Evolutionary conservation across 2,797 vertebrate genomes (phyloP).

Genomic region (Menidia menidia): DNA sequence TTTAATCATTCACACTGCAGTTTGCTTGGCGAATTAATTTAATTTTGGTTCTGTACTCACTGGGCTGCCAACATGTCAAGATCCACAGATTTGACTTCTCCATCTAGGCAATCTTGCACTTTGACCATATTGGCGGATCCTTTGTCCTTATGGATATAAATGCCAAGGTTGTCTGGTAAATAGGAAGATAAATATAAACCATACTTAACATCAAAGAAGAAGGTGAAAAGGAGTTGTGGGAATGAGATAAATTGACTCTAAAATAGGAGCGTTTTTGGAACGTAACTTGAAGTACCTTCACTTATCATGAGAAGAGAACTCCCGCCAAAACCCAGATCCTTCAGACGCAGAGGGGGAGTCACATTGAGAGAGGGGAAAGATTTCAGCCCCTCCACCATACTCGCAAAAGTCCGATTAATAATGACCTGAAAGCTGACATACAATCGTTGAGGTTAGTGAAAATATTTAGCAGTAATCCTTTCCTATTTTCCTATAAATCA

Average conservation of each 20-base stretch:
- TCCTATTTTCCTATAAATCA: background rate
- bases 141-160: background rate
- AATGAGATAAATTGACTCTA: too few species aligned
- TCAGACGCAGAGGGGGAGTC: constrained; percentile 62
- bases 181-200: background rate
- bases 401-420: constrained; percentile 48
- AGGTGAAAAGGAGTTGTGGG: background rate
- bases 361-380: constrained; percentile 45
- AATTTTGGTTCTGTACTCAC: constrained; percentile 43
- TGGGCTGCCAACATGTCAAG: constrained; percentile 59
- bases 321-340: constrained; percentile 31
- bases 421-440: constrained; percentile 62
- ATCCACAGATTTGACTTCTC: constrained; percentile 13
- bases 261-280: fast-evolving
- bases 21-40: too few species aligned
- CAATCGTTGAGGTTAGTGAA: background rate
- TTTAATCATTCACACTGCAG: too few species aligned
- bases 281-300: constrained; percentile 48
- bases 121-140: background rate
- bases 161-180: constrained; percentile 65
- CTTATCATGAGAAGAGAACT: constrained; percentile 43
- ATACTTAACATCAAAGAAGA: fast-evolving
- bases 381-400: constrained; percentile 57
- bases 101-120: constrained; percentile 46
- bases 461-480: too few species aligned